Percentiles rank a stretch among this genome's conserved stretches.
Conservation (phyloP, 2,113 vertebrate species). For the Rhombomys opimus region DNA sequence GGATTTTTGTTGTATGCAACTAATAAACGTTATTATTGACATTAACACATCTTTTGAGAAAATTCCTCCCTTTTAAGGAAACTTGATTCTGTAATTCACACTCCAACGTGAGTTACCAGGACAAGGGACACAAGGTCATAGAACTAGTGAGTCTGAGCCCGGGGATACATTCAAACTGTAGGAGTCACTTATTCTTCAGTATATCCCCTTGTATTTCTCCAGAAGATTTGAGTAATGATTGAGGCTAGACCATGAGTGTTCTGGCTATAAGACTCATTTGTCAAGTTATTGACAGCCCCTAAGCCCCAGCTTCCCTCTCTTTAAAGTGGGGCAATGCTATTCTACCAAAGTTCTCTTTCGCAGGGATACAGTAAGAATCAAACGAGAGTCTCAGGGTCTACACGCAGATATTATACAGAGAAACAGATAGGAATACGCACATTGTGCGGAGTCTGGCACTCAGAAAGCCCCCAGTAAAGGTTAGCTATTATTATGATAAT, state of each 20-base stretch:
- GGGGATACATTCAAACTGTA: not conserved
- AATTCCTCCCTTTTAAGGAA: not conserved
- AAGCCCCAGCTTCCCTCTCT: slow-evolving; percentile 12
- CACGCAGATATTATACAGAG: not conserved
- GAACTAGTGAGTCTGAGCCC: not conserved
- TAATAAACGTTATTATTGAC: not conserved
- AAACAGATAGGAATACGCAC: not conserved
- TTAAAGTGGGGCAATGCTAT: slow-evolving; percentile 5
- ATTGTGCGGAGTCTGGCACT: slow-evolving; percentile 46
- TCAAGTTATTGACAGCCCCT: slow-evolving; percentile 1
- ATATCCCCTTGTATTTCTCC: not conserved
- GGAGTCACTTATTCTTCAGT: not conserved
- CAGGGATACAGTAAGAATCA: not conserved
- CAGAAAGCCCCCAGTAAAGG: slow-evolving; percentile 59
- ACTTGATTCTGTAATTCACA: not conserved
- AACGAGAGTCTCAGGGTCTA: not conserved
- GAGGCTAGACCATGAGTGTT: not conserved
- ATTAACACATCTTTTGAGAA: not conserved
- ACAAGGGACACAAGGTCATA: not conserved
- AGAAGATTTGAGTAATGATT: not conserved
- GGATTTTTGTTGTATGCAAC: slow-evolving; percentile 24
- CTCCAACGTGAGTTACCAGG: not conserved
- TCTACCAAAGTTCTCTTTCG: not conserved
- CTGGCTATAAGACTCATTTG: not conserved
- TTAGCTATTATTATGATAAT: slow-evolving; percentile 75